These are phyloP conservation scores for Coendou prehensilis DNA, from an alignment of 2,797 vertebrate genomes.

Conservation along the genomic window DNA sequence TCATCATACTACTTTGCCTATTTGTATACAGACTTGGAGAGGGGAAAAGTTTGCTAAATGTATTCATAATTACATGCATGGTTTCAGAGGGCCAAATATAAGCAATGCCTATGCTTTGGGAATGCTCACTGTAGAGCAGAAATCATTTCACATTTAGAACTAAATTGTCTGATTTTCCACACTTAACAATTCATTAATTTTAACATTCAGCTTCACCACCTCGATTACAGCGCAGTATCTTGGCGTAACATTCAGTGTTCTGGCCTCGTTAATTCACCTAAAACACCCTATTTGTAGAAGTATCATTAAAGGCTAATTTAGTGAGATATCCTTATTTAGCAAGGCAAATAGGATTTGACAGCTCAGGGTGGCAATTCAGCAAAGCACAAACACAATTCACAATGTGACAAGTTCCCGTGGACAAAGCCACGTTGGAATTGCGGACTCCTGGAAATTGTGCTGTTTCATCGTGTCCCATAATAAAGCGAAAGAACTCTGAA, in stretches of 20 bases:
- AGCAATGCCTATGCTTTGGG: slow-evolving; percentile 62
- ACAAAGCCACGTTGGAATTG: not conserved
- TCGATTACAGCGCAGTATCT: not conserved
- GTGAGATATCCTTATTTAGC: slow-evolving; percentile 72
- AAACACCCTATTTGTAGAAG: slow-evolving; percentile 67
- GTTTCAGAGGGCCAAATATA: slow-evolving; percentile 27
- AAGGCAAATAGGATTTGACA: slow-evolving; percentile 74
- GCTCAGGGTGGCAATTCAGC: slow-evolving; percentile 63
- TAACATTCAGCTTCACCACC: not conserved
- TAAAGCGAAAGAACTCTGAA: slow-evolving; percentile 61
- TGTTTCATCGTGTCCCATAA: slow-evolving; percentile 53
- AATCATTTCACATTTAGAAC: slow-evolving; percentile 29
- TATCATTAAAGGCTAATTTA: slow-evolving; percentile 78
- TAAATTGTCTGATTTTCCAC: slow-evolving; percentile 48
- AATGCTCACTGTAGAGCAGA: slow-evolving; percentile 51
- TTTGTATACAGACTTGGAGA: not conserved
- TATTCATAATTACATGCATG: slow-evolving; percentile 60
- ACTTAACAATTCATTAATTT: slow-evolving; percentile 32
- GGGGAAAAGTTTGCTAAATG: slow-evolving; percentile 15
- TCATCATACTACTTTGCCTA: not conserved
- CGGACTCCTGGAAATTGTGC: slow-evolving; percentile 55
- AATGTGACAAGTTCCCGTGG: slow-evolving; percentile 33
- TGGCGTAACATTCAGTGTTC: not conserved
- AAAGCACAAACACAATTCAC: slow-evolving; percentile 59
- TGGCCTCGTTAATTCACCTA: slow-evolving; percentile 63